Evolutionary conservation across 2,113 vertebrate genomes (phyloP), one percentile per base, ranked within the genome.

Genomic region (Neolamprologus tretocephalus): DNA sequence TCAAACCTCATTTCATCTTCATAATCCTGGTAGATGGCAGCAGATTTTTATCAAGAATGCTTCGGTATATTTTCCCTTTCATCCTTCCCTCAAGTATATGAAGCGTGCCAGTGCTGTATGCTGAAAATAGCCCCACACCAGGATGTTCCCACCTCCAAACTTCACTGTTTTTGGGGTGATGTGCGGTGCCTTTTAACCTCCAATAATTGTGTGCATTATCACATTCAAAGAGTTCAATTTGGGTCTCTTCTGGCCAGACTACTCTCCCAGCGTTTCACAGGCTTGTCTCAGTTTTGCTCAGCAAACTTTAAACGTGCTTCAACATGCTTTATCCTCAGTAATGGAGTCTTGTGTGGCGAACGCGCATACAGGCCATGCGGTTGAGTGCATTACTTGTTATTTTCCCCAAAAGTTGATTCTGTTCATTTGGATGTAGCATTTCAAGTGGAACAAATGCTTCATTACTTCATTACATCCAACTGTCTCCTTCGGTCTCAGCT

Each of bases 121-220:
- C 61, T 35, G 3, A 35, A 35, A 35, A 35, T 1, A 63, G 58
- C 1, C 58, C 17, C 17, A 5, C 17, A 35, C 31, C 58, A 63
- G 1, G 58, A 63, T 35, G 31, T 63, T 63, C 31, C 58, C 58
- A 63, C 58, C 31, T 11, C 31, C 31, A 63, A 35, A 63, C 58
- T 1, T 63, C 0, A 35, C 31, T 63, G 17, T 35, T 63, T 63
- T 63, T 63, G 9, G 31, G 58, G 0, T 35, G 58, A 63, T 0
- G 9, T 63, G 58, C 1, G 1, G 31, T 63, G 58, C 31, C 17
- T 35, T 63, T 63, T 35, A 63, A 63, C 58, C 31, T 63, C 58
- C 31, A 35, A 63, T 63, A 63, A 35, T 12, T 35, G 58, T n/a
- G 58, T 35, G 31, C 9, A 63, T n/a, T 63, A 4, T 63, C 9